phyloP scores from a whole-genome alignment of 92 coral and sea anemone genomes.

The Plumapathes pennacea region DNA sequence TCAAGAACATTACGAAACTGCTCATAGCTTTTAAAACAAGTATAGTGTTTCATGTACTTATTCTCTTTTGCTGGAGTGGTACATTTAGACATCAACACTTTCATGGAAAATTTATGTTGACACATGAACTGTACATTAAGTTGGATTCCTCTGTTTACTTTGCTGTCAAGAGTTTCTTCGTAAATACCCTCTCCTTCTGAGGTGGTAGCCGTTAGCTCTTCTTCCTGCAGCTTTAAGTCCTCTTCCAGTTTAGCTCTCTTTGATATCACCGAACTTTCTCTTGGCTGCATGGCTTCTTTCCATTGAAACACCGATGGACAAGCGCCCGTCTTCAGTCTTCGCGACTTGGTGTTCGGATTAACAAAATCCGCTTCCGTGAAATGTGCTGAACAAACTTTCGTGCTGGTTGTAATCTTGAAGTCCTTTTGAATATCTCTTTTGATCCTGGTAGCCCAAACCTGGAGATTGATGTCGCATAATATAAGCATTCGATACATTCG shows the following conservation, averaged over 20 bases:
- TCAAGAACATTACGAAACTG: constrained; percentile 37
- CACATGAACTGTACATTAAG: constrained; percentile 11
- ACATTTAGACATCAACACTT: constrained; percentile 14
- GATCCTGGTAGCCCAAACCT: constrained; percentile 49
- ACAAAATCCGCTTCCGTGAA: constrained; percentile 31
- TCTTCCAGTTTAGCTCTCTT: constrained; percentile 13
- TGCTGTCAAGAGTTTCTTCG: constrained; percentile 13
- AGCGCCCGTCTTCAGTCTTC: constrained; percentile 26
- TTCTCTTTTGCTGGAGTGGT: constrained; percentile 16
- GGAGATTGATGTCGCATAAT: too few relatives aligned
- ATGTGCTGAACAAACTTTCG: constrained; percentile 49
- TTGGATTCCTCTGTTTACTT: constrained; percentile 11
- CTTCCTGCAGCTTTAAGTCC: too few relatives aligned
- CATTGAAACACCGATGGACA: constrained; percentile 28
- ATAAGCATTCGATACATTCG: too few relatives aligned
- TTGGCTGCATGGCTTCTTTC: constrained; percentile 8
- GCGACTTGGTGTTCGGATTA: constrained; percentile 9
- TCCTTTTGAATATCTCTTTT: constrained; percentile 44
- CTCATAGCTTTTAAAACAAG: constrained; percentile 37
- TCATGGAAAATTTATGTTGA: constrained; percentile 28
- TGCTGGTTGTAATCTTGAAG: constrained; percentile 21
- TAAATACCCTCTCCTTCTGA: constrained; percentile 25
- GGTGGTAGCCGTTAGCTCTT: constrained; percentile 26
- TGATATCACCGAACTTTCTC: constrained; percentile 10
- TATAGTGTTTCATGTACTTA: constrained; percentile 32